Conservation (phyloP, 2,113 vertebrate genomes). For the Megaleporinus macrocephalus region DNA sequence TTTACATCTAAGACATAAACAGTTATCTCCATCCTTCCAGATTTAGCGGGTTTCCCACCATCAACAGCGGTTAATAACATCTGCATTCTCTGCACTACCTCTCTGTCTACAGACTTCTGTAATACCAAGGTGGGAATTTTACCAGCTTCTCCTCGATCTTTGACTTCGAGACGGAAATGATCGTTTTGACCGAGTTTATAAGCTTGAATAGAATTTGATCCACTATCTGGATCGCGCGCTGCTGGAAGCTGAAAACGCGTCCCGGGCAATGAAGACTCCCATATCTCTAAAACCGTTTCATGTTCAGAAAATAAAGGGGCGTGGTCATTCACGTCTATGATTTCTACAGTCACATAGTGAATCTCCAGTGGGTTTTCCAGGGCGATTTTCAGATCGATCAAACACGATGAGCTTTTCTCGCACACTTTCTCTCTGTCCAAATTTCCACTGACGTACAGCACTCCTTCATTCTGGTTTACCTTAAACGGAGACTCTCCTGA, state of each 20-base stretch:
- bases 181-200: constrained; percentile 68
- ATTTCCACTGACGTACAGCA: constrained; percentile 56
- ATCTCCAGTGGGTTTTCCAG: constrained; percentile 74
- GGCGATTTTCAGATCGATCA: constrained; percentile 54
- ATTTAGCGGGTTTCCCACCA: constrained; percentile 55
- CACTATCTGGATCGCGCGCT: constrained; percentile 65
- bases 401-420: constrained; percentile 50
- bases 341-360: constrained; percentile 66
- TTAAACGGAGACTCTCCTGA: constrained; percentile 51
- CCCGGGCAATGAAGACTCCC: constrained; percentile 58
- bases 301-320: constrained; percentile 64
- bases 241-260: constrained; percentile 64
- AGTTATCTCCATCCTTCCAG: constrained; percentile 51
- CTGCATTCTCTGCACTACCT: constrained; percentile 18
- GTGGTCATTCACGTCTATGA: constrained; percentile 72
- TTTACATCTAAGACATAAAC: constrained; percentile 63
- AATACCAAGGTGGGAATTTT: constrained; percentile 54
- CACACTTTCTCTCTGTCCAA: constrained; percentile 64
- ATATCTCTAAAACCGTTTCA: constrained; percentile 65
- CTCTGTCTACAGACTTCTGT: constrained; percentile 58
- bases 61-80: constrained; percentile 58
- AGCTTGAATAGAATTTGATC: constrained; percentile 61
- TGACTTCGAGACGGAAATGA: constrained; percentile 68
- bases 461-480: constrained; percentile 62
- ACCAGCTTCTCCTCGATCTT: constrained; percentile 51